Evolutionary conservation across 2,888 invertebrate genomes (phyloP), one percentile per base, ranked within the genome.

Genomic region (Serripes groenlandicus): DNA sequence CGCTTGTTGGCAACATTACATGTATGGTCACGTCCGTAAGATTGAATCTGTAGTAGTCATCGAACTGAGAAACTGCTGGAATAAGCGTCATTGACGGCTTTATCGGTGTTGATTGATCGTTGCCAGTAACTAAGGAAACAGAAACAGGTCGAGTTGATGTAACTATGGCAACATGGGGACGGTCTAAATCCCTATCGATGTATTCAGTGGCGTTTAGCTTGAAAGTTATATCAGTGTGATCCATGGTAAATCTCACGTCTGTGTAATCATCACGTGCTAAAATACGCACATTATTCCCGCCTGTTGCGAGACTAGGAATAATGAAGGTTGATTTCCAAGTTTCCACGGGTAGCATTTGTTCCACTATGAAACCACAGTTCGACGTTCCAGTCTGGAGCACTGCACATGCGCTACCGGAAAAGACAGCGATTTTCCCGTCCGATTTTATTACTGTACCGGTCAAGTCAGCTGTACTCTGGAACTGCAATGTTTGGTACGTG

Each of bases 371-470:
- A 37, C 75, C 82, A 75, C 82, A 82, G 3, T 32, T 21, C 1
- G 42, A 35, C 15, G 62, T 70, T n/a, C 66, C 49, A 18, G 35
- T 49, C 26, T 78, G 78, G 15, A 75, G 30, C 34, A 30, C 34
- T 32, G 71, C 42, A 42, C 82, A 82, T 37, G 70, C 60, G 34
- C 82, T 71, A 42, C 82, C 82, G 52, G 75, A 69, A 58, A 75
- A 78, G 4, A 78, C 75, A 1, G 77, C 77, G n/a, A 82, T 30
- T 35, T 82, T 78, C 9, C 78, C 75, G n/a, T 82, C 82, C 0
- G 82, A 68, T 49, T 82, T 82, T 11, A 82, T 28, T n/a, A 78
- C 28, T 15, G 75, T 75, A 5, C 82, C 82, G n/a, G 78, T 82
- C 4, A 82, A 37, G 30, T 82, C 82, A 23, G 37, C 52, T 34